Evolutionary conservation across 92 coral and sea anemone genomes (phyloP), one percentile per base, ranked within the genome.

Genomic region (Chrysogorgia sp.): DNA sequence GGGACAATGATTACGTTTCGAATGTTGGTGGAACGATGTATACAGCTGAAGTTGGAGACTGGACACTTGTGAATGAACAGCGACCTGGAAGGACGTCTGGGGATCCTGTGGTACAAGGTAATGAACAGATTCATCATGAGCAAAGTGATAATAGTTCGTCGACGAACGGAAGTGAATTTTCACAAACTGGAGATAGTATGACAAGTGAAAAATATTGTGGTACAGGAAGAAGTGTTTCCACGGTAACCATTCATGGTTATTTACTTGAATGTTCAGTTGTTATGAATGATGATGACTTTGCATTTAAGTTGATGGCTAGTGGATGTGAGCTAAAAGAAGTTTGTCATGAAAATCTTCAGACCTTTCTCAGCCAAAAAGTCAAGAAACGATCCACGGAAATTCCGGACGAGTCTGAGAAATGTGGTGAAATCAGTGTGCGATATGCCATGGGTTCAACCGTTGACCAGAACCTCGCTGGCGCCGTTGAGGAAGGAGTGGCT

Each of bases 401-500:
- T 17, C 82, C 85, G 17, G 22, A 63, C 17, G 65, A 77, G 4
- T 72, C 88, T 37, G 63, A 64, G 8, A 59, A 76, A 13, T 90
- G 91, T 45, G 89, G 90, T 70, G 81, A 67, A 74, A 33, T 72
- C 9, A 67, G 81, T 50, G 74, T 91, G 17, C 86, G 99, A 28
- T 86, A 85, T 8, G 96, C 88, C 63, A 83, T 89, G 72, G 99
- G 99, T 45, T 96, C 99, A 35, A 88, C 83, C 60, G 92, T 96
- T 25, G 91, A 92, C 58, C 67, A 86, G 12, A 62, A 74, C 40
- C 89, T 89, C 35, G 85, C 85, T 21, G 89, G 91, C 25, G 92
- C 98, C 1, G 96, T 84, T 3, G 99, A 96, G 70, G 82, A 93
- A 8, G 99, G 99, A 19, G 90, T 96, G 32, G 92, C 90, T 71